phyloP scores from a whole-genome alignment of 2,888 invertebrate genomes.

The Caenorhabditis becei region DNA sequence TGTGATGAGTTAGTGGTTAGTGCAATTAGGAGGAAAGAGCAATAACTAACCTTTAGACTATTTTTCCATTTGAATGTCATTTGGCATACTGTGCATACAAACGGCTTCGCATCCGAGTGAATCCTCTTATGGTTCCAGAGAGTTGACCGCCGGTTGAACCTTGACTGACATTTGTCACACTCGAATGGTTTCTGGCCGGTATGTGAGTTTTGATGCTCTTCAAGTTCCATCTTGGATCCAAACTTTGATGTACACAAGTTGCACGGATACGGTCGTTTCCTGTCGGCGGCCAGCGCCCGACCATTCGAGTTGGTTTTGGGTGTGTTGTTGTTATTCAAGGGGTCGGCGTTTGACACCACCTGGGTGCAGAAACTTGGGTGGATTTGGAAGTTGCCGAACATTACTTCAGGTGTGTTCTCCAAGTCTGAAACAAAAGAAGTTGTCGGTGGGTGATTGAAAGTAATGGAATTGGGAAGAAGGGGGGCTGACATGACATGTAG shows the following conservation, averaged over 20 bases:
- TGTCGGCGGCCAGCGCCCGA: conserved; percentile 71
- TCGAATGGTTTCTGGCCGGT: conserved; percentile 81
- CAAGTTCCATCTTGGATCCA: conserved; percentile 80
- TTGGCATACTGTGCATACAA: conserved; percentile 80
- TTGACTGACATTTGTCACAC: conserved; percentile 80
- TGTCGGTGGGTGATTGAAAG: background rate
- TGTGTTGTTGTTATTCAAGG: conserved; percentile 69
- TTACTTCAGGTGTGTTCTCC: conserved; percentile 63
- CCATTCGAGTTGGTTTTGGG: conserved; percentile 64
- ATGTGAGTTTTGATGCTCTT: conserved; percentile 81
- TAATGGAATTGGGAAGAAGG: conserved; percentile 1
- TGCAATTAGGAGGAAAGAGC: conserved; percentile 9
- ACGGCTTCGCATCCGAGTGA: conserved; percentile 80
- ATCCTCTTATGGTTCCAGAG: conserved; percentile 82
- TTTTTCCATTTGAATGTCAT: conserved; percentile 82
- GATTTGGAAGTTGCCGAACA: conserved; percentile 64
- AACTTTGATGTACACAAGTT: conserved; percentile 76
- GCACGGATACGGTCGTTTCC: conserved; percentile 81
- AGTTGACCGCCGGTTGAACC: conserved; percentile 81
- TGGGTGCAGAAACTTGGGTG: conserved; percentile 60
- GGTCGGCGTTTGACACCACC: conserved; percentile 45
- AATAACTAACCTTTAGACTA: conserved; percentile 72
- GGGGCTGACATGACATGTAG: background rate
- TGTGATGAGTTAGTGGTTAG: conserved; percentile 29
- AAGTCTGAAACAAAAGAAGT: conserved; percentile 46